phyloP scores from a whole-genome alignment of 2,888 invertebrate species.

The Scaeva pyrastri region DNA sequence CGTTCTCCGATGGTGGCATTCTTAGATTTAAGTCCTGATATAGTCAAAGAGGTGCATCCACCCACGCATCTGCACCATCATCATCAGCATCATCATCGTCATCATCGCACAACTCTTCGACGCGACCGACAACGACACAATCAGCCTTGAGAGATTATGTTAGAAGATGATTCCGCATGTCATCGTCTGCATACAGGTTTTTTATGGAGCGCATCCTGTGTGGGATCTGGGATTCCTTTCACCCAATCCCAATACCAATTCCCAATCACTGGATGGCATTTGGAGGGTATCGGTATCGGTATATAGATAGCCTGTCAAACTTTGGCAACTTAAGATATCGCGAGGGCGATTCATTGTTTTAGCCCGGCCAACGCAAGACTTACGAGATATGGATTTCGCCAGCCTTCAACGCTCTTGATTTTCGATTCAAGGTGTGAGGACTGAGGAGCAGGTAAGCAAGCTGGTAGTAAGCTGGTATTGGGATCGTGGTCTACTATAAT shows the following conservation, averaged over 20 bases:
- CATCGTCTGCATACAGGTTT: conserved; percentile 57
- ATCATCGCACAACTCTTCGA: conserved; percentile 24
- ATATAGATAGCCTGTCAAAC: conserved; percentile 71
- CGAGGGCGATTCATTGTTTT: conserved; percentile 72
- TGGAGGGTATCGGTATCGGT: conserved; percentile 63
- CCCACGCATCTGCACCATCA: conserved; percentile 59
- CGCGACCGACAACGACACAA: too few species aligned
- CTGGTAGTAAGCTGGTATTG: too few species aligned
- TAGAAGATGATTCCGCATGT: conserved; percentile 69
- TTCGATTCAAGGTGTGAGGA: conserved; percentile 5
- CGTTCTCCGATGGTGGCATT: conserved; percentile 72
- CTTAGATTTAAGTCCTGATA: conserved; percentile 61
- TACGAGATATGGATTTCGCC: conserved; percentile 68
- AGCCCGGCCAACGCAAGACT: conserved; percentile 45
- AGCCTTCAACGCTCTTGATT: conserved; percentile 39
- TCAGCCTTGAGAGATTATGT: conserved; percentile 72
- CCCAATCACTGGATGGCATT: conserved; percentile 38
- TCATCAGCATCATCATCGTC: conserved; percentile 26
- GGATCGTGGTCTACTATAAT: conserved; percentile 25
- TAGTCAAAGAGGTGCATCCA: conserved; percentile 52
- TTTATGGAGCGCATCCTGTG: conserved; percentile 60
- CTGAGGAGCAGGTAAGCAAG: not conserved
- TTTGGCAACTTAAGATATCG: conserved; percentile 75
- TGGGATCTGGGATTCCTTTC: conserved; percentile 75
- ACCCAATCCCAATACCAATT: conserved; percentile 56